These are phyloP conservation scores for Scaptomyza cyrtandrae DNA, from an alignment of 2,888 invertebrate genomes.

Conservation along the genomic window DNA sequence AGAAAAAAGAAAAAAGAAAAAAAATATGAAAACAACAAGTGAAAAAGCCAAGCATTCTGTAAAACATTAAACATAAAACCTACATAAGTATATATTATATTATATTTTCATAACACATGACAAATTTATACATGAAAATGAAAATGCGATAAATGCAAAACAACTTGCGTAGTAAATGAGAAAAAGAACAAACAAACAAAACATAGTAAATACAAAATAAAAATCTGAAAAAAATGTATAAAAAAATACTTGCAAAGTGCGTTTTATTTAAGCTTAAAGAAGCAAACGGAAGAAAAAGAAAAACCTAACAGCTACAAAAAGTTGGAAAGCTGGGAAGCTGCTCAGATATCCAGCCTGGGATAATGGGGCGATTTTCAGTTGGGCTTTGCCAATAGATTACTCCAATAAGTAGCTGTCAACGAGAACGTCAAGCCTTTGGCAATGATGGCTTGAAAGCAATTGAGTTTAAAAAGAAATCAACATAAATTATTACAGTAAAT, in stretches of 20 bases:
- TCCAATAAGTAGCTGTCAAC: conserved; percentile 64
- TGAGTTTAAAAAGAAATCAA: conserved; percentile 45
- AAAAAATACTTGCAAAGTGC: conserved; percentile 50
- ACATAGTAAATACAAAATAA: conserved; percentile 78
- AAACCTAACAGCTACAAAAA: neutral
- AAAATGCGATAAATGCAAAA: conserved; percentile 66
- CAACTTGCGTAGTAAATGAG: conserved; percentile 78
- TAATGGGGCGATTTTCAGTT: conserved; percentile 47
- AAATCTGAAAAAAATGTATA: conserved; percentile 64
- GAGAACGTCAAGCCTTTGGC: conserved; percentile 44
- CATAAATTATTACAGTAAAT: conserved; percentile 46
- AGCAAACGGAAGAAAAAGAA: neutral
- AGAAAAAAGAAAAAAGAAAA: conserved; percentile 11
- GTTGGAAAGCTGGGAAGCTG: conserved; percentile 30
- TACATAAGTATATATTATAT: conserved; percentile 79
- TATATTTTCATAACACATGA: conserved; percentile 80
- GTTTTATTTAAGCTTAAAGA: conserved; percentile 53
- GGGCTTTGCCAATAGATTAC: conserved; percentile 62
- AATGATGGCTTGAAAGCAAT: conserved; percentile 53
- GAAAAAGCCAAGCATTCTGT: conserved; percentile 79
- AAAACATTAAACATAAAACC: conserved; percentile 65
- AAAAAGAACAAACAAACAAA: conserved; percentile 53
- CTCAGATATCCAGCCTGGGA: conserved; percentile 23
- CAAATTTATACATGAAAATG: conserved; percentile 76
- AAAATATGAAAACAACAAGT: conserved; percentile 14